Base-by-base conservation (phyloP, 2,888 invertebrate species). In the Odontocerum albicorne region DNA sequence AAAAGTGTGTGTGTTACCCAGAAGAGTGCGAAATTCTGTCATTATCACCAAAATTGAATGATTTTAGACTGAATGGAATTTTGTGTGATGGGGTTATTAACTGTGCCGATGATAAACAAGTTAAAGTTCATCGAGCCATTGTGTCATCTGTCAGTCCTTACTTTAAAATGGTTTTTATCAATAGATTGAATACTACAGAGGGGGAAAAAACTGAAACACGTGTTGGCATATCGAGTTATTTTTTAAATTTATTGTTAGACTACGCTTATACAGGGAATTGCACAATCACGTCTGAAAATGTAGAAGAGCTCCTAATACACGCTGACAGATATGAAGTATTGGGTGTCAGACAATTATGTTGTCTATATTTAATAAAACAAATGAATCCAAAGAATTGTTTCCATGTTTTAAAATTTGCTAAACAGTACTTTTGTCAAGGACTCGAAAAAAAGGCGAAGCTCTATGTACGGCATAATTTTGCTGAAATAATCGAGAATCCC, bases 301-400 rank as follows among this genome's bases (percentile, higher is more conserved):
- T 90, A 3, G 85, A 88, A 68, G 75, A 79, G 60, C 74, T 90
- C 32, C 70, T 90, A 43, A 83, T 84, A 1, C 81, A 82, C 57
- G 87, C 89, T 2, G 88, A 90, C 67, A 83, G 85, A 63, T 86
- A 88, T 65, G 86, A 87, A 65, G 82, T 90, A 4, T 75, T 86
- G 10, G 86, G 85, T n/a, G 79, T 88, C 13, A 82, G 88, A 21
- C 84, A 85, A 66, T 69, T 84, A 21, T 88, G 88, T 66, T 86
- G 86, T 65, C 80, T 82, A 63, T 87, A 81, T 66, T 73, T 89
- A 12, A 68, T 84, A 49, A 77, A 80, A 51, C 81, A 86, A 65
- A 69, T 89, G 35, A 76, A 77, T 58, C 81, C 85, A 0, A 78
- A 82, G 57, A 90, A 89, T 70, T 88, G 88, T 66, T 74, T 89